These are phyloP conservation scores for Aporrectodea caliginosa DNA, from an alignment of 1,140 invertebrate genomes.

Conservation along the genomic window DNA sequence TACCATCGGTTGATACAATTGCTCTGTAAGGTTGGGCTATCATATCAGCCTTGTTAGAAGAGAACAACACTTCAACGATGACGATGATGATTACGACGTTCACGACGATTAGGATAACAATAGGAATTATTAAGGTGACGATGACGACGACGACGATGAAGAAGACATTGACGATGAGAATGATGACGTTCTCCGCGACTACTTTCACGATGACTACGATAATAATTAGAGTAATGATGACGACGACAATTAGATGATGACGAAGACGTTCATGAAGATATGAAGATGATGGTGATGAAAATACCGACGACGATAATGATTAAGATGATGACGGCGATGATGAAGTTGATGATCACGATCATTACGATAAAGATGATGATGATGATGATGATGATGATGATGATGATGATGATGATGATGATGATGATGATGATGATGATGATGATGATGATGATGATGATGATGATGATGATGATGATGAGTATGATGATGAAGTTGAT, in stretches of 20 bases:
- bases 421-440: conserved; percentile 20
- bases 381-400: conserved; percentile 8
- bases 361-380: conserved; percentile 20
- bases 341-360: conserved; percentile 1
- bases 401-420: conserved; percentile 4
- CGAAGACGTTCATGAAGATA: background rate
- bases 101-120: no score
- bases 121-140: no score
- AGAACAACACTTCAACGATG: no score
- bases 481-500: background rate
- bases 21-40: no score
- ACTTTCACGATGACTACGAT: background rate
- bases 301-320: background rate
- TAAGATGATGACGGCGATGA: conserved; percentile 3
- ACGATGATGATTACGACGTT: no score
- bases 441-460: conserved; percentile 16
- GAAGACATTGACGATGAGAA: no score
- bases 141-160: no score
- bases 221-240: background rate
- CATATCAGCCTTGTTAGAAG: no score
- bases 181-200: no score
- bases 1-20: no score
- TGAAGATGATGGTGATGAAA: background rate
- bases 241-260: background rate
- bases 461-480: conserved; percentile 6